Evolutionary conservation across 2,888 invertebrate genomes (phyloP).

Genomic region (Leptopilina myrica): DNA sequence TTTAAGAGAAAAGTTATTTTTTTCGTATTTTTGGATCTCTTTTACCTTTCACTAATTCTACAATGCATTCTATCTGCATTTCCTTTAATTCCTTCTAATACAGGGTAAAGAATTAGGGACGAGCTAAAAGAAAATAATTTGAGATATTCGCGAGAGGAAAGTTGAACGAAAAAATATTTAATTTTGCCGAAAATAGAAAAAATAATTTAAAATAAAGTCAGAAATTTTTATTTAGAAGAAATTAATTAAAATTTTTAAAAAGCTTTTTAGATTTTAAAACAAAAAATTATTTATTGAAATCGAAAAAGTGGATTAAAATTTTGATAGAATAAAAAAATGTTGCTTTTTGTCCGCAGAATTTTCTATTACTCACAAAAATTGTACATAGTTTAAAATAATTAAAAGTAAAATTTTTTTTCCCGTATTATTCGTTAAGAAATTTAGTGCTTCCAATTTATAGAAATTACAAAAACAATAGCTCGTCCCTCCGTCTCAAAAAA

Average conservation of each 20-base stretch:
- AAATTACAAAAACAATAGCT: conserved; percentile 39
- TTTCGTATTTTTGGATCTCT: conserved; percentile 43
- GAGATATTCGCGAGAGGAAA: too few species aligned
- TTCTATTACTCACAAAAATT: not conserved
- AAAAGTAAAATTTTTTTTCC: not conserved
- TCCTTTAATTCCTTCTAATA: conserved; percentile 44
- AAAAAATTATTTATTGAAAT: not conserved
- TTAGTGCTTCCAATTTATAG: conserved; percentile 33
- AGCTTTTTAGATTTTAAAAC: not conserved
- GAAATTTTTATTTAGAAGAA: too few species aligned
- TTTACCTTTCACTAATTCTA: conserved; percentile 11
- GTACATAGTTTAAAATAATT: conserved; percentile 1
- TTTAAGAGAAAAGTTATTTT: not conserved
- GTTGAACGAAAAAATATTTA: too few species aligned
- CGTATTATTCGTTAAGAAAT: conserved; percentile 26
- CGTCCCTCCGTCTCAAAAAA: conserved; percentile 39
- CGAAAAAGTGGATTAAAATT: too few species aligned
- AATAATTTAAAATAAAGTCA: too few species aligned
- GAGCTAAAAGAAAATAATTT: conserved; percentile 14
- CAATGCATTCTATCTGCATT: conserved; percentile 41
- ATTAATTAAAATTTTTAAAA: too few species aligned
- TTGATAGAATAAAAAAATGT: not conserved
- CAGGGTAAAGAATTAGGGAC: conserved; percentile 29
- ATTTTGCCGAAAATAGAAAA: not conserved
- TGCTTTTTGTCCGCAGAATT: not conserved